Evolutionary conservation across 2,113 vertebrate species (phyloP).

Genomic region (Catharus minimus): DNA sequence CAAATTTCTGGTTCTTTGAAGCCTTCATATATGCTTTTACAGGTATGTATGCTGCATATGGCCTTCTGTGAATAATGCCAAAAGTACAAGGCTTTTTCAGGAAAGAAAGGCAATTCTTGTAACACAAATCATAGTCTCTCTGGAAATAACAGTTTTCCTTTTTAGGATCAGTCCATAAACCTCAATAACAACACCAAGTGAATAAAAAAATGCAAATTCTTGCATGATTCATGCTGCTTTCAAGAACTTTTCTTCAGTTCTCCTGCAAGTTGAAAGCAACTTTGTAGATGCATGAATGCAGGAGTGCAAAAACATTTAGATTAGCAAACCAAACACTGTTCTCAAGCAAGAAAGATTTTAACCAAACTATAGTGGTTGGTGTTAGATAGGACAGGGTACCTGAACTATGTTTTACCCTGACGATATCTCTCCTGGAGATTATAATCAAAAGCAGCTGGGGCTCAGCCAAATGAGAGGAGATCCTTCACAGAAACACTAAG

Average conservation of each 20-base stretch:
- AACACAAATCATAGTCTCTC: neutral
- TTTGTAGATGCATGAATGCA: neutral
- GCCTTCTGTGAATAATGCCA: neutral
- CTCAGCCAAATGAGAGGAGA: neutral
- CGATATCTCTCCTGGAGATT: neutral
- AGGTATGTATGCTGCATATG: neutral
- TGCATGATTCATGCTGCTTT: neutral
- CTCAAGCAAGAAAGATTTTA: neutral
- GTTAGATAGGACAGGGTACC: neutral
- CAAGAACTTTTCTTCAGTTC: neutral
- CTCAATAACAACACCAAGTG: neutral
- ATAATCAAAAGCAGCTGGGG: neutral
- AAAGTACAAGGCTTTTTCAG: neutral
- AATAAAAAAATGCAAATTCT: neutral
- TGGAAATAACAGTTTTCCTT: neutral
- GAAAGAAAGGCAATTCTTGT: neutral
- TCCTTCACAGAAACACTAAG: neutral
- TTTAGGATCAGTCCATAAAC: neutral
- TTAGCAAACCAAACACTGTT: neutral
- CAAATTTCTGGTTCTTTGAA: neutral
- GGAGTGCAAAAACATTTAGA: neutral
- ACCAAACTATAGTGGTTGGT: neutral
- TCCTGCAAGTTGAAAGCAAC: neutral
- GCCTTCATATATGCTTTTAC: neutral
- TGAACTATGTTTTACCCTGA: neutral